Percentiles rank a stretch among this genome's conserved stretches.
These are phyloP conservation scores for Cygnus olor DNA, from an alignment of 2,797 vertebrate genomes.

Conservation along the genomic window DNA sequence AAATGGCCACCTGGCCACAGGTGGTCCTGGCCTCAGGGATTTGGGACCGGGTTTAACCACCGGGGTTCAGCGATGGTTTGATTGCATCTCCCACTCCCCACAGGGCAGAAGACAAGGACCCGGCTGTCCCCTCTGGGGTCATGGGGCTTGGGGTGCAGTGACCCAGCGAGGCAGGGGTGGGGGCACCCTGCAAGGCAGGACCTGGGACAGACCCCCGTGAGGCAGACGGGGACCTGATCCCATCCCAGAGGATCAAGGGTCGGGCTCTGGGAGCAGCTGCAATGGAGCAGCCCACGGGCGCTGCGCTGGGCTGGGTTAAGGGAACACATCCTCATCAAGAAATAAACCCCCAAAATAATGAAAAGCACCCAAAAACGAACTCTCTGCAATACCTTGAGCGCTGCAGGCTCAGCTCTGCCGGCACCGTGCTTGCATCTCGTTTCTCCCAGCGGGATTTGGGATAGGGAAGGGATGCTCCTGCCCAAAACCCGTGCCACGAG, in stretches of 20 bases:
- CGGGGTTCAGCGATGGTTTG: fast-evolving
- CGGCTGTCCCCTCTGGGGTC: neutral
- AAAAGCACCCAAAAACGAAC: too few relatives aligned
- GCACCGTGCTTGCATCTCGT: too few relatives aligned
- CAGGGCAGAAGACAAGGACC: fast-evolving
- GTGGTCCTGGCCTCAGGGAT: fast-evolving
- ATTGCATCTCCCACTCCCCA: neutral
- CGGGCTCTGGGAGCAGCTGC: too few relatives aligned
- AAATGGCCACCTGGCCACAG: neutral
- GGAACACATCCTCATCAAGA: too few relatives aligned
- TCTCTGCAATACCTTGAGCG: too few relatives aligned
- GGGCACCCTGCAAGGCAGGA: neutral
- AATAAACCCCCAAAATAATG: too few relatives aligned
- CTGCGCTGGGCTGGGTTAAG: too few relatives aligned
- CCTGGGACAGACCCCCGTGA: neutral
- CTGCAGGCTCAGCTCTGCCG: too few relatives aligned
- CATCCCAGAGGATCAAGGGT: neutral
- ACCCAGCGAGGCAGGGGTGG: neutral
- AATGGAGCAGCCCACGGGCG: too few relatives aligned
- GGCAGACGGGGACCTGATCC: neutral
- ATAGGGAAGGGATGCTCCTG: neutral
- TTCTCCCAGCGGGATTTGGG: neutral
- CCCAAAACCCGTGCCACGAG: neutral
- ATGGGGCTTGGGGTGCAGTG: neutral
- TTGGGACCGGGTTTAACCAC: neutral